Conservation (phyloP, 2,888 invertebrate species). For the Chrysolina americana region DNA sequence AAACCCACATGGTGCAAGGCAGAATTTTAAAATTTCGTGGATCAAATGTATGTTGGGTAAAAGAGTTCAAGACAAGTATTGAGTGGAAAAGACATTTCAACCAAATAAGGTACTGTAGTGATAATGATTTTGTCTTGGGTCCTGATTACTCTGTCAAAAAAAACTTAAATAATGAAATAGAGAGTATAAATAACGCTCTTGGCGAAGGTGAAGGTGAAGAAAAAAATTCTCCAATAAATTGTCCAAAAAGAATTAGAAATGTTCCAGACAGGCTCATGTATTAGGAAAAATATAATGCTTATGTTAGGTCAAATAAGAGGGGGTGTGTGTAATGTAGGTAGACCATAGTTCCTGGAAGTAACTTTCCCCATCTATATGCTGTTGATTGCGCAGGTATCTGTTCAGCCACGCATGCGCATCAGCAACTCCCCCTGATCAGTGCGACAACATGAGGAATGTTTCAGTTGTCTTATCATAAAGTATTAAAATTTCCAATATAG, state of each 20-base stretch:
- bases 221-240: background rate
- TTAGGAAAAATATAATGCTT: too few relatives aligned
- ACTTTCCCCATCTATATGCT: too few relatives aligned
- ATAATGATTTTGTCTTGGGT: background rate
- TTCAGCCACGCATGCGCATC: too few relatives aligned
- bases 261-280: background rate
- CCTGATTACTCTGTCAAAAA: background rate
- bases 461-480: too few relatives aligned
- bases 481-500: too few relatives aligned
- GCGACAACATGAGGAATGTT: too few relatives aligned
- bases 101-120: background rate
- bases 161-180: background rate
- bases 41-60: background rate
- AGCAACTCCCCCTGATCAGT: too few relatives aligned
- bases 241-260: background rate
- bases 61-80: background rate
- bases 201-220: too few relatives aligned
- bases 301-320: background rate
- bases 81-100: background rate
- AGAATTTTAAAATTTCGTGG: background rate
- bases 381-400: too few relatives aligned
- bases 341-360: too few relatives aligned
- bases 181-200: too few relatives aligned
- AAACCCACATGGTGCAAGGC: background rate
- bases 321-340: background rate